Evolutionary conservation across 2,888 invertebrate species (phyloP).

Genomic region (Protophormia terraenovae): DNA sequence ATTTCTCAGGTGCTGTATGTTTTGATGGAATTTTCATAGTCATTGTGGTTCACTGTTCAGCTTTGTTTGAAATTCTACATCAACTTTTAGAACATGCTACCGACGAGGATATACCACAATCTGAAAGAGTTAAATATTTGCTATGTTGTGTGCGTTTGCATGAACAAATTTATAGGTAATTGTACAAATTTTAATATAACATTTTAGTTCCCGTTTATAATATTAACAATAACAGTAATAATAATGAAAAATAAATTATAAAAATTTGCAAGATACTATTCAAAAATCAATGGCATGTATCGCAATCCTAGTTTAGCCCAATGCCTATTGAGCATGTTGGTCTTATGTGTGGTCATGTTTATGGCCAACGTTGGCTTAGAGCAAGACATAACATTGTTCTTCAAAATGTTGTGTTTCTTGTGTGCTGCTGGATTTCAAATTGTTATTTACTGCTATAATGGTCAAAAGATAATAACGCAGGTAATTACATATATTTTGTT

Average conservation of each 20-base stretch:
- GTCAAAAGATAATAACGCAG: conserved; percentile 58
- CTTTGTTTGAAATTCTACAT: conserved; percentile 72
- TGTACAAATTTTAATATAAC: too few species aligned
- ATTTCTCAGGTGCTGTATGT: conserved; percentile 48
- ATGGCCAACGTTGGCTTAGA: conserved; percentile 65
- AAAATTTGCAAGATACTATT: conserved; percentile 60
- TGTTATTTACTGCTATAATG: conserved; percentile 58
- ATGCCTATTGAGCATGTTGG: conserved; percentile 63
- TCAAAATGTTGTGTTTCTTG: conserved; percentile 57
- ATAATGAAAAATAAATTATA: too few species aligned
- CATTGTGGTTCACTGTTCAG: conserved; percentile 52
- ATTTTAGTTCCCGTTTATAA: too few species aligned
- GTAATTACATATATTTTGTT: too few species aligned
- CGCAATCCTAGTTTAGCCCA: conserved; percentile 61
- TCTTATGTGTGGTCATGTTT: conserved; percentile 67
- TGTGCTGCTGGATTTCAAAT: conserved; percentile 57
- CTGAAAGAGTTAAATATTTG: conserved; percentile 69
- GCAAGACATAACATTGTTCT: conserved; percentile 49
- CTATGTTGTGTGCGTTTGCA: conserved; percentile 73
- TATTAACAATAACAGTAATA: too few species aligned
- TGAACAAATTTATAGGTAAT: conserved; percentile 71
- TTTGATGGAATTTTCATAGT: conserved; percentile 60
- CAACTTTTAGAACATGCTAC: conserved; percentile 73
- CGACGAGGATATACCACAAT: conserved; percentile 69
- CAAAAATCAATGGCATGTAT: conserved; percentile 62